phyloP scores from a whole-genome alignment of 2,888 invertebrate species.

The Andrena hattorfiana region DNA sequence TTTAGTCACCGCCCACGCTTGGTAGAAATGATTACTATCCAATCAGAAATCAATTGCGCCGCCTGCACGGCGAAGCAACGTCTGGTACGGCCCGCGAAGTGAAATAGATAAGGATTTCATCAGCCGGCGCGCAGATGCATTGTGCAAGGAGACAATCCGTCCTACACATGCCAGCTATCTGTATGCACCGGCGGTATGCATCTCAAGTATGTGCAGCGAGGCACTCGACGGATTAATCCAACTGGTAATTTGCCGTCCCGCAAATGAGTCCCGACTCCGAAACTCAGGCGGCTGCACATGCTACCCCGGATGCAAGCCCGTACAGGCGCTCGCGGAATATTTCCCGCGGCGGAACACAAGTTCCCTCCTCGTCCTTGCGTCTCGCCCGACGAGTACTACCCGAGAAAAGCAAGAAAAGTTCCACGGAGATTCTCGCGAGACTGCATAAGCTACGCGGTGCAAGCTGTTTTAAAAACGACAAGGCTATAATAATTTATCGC shows the following conservation, averaged over 20 bases:
- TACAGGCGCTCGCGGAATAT: conserved; percentile 7
- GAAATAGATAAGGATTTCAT: conserved; percentile 53
- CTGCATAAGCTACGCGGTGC: not conserved
- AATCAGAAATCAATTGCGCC: conserved; percentile 4
- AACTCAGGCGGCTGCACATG: conserved; percentile 58
- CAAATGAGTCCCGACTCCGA: conserved; percentile 60
- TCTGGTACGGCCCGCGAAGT: not conserved
- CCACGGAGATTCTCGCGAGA: not conserved
- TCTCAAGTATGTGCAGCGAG: conserved; percentile 59
- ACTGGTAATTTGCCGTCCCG: conserved; percentile 66
- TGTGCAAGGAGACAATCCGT: conserved; percentile 44
- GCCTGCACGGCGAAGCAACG: not conserved
- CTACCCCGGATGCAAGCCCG: conserved; percentile 25
- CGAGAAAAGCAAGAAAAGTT: not conserved
- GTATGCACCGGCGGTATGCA: conserved; percentile 50
- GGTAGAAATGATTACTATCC: not conserved
- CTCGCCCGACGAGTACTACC: conserved; percentile 1
- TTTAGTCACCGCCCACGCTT: not conserved
- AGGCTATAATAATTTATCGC: conserved; percentile 6
- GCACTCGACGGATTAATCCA: conserved; percentile 61
- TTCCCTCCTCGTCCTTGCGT: conserved; percentile 22
- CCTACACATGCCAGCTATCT: conserved; percentile 50
- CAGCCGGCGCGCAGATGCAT: conserved; percentile 43
- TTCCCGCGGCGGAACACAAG: not conserved
- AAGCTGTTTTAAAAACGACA: not conserved